Conservation (phyloP, 2,888 invertebrate genomes). For the Glaucopsyche alexis region DNA sequence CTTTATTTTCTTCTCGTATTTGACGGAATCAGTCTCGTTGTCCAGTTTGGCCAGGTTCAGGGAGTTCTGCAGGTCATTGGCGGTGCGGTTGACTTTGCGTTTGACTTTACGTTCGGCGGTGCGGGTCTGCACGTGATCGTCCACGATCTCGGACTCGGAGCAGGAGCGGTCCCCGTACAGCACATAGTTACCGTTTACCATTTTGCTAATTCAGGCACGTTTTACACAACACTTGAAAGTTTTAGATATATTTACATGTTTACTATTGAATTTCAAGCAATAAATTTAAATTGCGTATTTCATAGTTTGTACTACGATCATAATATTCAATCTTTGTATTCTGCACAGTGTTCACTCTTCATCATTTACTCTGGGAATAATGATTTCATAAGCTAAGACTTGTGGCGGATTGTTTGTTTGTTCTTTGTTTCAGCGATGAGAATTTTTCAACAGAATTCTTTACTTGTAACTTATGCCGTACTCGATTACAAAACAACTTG, state of each 20-base stretch:
- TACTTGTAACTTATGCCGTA: constrained; percentile 49
- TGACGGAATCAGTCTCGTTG: constrained; percentile 71
- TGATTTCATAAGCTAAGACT: constrained; percentile 52
- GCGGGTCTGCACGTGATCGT: constrained; percentile 66
- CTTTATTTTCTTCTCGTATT: constrained; percentile 69
- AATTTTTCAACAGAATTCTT: constrained; percentile 56
- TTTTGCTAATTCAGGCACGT: constrained; percentile 46
- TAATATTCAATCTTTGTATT: neutral
- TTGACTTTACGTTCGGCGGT: constrained; percentile 61
- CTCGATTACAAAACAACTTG: constrained; percentile 33
- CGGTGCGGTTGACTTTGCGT: constrained; percentile 59
- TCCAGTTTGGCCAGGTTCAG: constrained; percentile 64
- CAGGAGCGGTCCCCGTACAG: constrained; percentile 69
- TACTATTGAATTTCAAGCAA: neutral
- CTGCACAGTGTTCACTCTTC: neutral
- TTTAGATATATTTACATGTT: constrained; percentile 1
- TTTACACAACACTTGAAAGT: neutral
- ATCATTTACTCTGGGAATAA: constrained; percentile 17
- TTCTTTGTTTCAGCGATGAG: constrained; percentile 42
- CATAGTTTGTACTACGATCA: neutral
- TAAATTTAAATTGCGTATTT: neutral
- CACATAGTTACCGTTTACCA: constrained; percentile 76
- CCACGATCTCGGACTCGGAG: constrained; percentile 69
- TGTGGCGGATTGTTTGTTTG: constrained; percentile 69
- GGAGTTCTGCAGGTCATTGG: constrained; percentile 62